Evolutionary conservation across 2,113 vertebrate species (phyloP).

Genomic region (Periophthalmodon schlosseri): DNA sequence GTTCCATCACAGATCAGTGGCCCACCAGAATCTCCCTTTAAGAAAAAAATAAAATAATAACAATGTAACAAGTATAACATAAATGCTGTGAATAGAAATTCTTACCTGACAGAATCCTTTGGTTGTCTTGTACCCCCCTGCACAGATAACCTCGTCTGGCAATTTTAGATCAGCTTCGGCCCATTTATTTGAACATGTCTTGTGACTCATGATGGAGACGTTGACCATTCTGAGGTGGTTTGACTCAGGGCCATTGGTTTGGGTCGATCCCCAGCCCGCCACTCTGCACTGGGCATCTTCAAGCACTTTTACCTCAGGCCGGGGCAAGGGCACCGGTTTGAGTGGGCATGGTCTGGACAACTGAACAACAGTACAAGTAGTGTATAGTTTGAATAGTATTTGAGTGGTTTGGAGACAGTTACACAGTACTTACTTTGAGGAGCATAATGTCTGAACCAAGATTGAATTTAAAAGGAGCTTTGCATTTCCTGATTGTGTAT

Average conservation of each 20-base stretch:
- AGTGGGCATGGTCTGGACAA: conserved; percentile 44
- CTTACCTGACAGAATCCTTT: conserved; percentile 62
- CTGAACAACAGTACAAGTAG: conserved; percentile 26
- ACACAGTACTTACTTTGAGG: conserved; percentile 59
- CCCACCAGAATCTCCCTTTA: conserved; percentile 83
- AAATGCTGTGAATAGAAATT: not conserved
- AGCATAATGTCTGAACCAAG: conserved; percentile 72
- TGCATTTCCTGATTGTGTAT: conserved; percentile 32
- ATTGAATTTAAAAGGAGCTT: rapidly evolving
- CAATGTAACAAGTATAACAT: not conserved
- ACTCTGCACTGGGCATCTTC: conserved; percentile 40
- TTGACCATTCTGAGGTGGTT: conserved; percentile 30
- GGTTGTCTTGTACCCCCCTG: conserved; percentile 46
- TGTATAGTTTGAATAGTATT: not conserved
- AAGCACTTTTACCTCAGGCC: not conserved
- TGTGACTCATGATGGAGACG: conserved; percentile 25
- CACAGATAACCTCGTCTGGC: conserved; percentile 45
- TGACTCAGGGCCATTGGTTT: rapidly evolving
- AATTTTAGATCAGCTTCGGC: not conserved
- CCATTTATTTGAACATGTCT: conserved; percentile 38
- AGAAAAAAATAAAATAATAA: not conserved
- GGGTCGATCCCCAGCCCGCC: conserved; percentile 58
- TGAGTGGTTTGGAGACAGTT: not conserved
- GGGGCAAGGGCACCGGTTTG: conserved; percentile 20
- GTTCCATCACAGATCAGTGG: conserved; percentile 76